Evolutionary conservation across 2,113 vertebrate species (phyloP), one percentile per base, ranked within the genome.

Genomic region (Archilochus colubris): DNA sequence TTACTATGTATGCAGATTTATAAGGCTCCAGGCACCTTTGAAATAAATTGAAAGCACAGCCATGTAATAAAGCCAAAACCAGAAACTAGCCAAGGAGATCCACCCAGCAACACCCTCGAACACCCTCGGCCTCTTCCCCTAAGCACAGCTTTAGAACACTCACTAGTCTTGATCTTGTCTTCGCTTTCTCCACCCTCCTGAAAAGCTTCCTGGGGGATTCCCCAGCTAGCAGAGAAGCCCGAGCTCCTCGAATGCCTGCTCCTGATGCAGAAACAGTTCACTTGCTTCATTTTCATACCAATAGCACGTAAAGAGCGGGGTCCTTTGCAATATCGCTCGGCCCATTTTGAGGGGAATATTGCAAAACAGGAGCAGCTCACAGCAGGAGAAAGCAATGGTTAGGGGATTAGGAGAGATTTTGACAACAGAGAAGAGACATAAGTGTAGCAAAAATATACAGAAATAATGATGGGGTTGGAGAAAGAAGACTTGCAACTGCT

Each of bases 21-120:
- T 77, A 96, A 94, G 89, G 89, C 96, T 97, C 93, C 84, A 96
- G 95, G 94, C 96, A 96, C 82, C 87, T 96, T 94, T 96, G 91
- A 96, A 96, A 94, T 89, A 92, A 94, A 94, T 87, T 91, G 87
- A 95, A 96, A 95, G 94, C 93, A 95, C 59, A 94, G 91, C 59
- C 78, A 80, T 92, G 93, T 94, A 87, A 43, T 70, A 58, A 77
- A 96, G 96, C 96, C 96, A 96, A 96, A 89, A 28, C 70, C 93
- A 91, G 86, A 79, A 68, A 79, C 78, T 54, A 91, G 95, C 93
- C 96, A 97, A 94, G 93, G 84, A 73, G 95, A 94, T 89, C 96
- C 96, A 89, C 95, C 94, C 94, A 87, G 94, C 89, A 95, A 96
- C 96, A 95, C 94, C 92, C 95, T 96, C 76, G 57, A 89, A 93